Evolutionary conservation across 2,113 vertebrate species (phyloP).

Genomic region (Gobio gobio): DNA sequence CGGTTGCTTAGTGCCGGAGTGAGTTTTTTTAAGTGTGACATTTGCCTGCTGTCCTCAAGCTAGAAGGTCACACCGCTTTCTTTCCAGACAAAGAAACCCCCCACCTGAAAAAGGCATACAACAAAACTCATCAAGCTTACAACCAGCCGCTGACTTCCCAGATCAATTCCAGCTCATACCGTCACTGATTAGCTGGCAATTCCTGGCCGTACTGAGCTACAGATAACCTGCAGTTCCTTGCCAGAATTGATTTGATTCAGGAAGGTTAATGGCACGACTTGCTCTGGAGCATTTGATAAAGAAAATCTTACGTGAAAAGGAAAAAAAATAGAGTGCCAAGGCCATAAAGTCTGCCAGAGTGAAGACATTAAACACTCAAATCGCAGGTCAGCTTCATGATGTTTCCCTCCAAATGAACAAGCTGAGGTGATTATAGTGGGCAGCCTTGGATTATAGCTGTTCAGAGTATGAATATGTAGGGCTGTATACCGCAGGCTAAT

Average conservation of each 20-base stretch:
- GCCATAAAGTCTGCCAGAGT: background rate
- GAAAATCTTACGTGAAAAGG: constrained; percentile 48
- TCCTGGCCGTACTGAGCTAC: constrained; percentile 32
- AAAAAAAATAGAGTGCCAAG: constrained; percentile 28
- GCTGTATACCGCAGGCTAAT: constrained; percentile 23
- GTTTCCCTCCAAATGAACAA: constrained; percentile 10
- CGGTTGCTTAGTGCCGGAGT: constrained; percentile 8
- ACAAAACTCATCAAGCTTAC: constrained; percentile 17
- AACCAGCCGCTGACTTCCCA: constrained; percentile 16
- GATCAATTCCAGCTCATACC: constrained; percentile 54
- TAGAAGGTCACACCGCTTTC: constrained; percentile 32
- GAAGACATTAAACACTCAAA: constrained; percentile 1
- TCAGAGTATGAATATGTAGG: constrained; percentile 1
- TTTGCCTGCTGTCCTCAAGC: constrained; percentile 39
- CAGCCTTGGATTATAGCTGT: constrained; percentile 8
- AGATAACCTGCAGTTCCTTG: constrained; percentile 53
- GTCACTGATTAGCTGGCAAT: constrained; percentile 49
- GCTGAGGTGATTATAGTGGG: background rate
- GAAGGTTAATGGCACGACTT: constrained; percentile 60
- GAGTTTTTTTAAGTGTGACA: constrained; percentile 41
- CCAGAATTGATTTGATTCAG: constrained; percentile 64
- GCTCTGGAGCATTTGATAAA: constrained; percentile 46
- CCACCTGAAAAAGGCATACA: background rate
- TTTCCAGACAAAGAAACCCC: constrained; percentile 1
- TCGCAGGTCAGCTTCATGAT: constrained; percentile 17